Percentiles rank a stretch among this genome's conserved stretches.
Evolutionary conservation across 2,113 vertebrate species (phyloP).

Genomic region (Bagarius yarrelli): DNA sequence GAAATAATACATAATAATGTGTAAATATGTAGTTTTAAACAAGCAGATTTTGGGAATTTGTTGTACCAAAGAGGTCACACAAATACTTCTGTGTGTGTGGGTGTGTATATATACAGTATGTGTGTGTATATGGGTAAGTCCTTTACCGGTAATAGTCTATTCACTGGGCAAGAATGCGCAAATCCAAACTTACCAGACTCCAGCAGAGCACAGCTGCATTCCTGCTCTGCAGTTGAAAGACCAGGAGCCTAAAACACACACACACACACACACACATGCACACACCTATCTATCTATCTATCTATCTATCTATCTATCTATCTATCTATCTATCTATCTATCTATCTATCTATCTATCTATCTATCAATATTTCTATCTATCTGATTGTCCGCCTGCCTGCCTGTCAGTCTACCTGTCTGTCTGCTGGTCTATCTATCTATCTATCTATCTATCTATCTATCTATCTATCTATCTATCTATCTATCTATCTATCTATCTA

Average conservation of each 20-base stretch:
- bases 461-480: no score
- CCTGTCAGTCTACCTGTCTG: no score
- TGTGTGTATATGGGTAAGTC: conserved; percentile 2
- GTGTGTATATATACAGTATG: background rate
- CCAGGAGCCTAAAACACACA: conserved; percentile 24
- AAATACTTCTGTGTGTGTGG: conserved; percentile 3
- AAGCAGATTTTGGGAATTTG: background rate
- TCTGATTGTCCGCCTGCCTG: no score
- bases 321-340: no score
- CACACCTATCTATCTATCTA: background rate
- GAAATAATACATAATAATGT: background rate
- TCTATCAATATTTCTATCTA: no score
- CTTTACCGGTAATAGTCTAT: conserved; percentile 19
- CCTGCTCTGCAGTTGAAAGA: conserved; percentile 73
- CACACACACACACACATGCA: conserved; percentile 28
- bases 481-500: no score
- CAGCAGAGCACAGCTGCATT: conserved; percentile 71
- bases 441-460: no score
- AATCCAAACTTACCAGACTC: conserved; percentile 58
- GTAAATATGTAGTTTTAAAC: background rate
- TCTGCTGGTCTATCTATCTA: no score
- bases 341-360: no score
- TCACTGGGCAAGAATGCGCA: conserved; percentile 54
- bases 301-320: background rate
- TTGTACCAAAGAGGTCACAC: background rate